Percentiles rank a stretch among this genome's conserved stretches.
phyloP scores from a whole-genome alignment of 2,113 vertebrate species.

The Nyctereutes procyonoides region DNA sequence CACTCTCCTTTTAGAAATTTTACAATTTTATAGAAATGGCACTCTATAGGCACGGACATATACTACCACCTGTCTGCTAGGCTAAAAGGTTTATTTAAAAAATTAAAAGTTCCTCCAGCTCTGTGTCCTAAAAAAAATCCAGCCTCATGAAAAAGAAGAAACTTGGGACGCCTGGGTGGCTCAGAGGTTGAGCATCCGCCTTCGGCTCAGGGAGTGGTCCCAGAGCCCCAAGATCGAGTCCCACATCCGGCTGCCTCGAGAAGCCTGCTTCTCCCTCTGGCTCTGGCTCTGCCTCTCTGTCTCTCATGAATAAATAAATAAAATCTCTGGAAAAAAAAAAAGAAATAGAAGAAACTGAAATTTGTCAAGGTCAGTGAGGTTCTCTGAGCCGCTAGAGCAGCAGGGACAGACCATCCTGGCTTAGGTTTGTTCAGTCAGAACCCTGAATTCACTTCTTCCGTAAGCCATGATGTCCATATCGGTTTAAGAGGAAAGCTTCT shows the following conservation, averaged over 20 bases:
- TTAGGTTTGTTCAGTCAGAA: not conserved
- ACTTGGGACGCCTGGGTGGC: not conserved
- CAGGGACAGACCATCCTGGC: not conserved
- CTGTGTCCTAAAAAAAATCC: not conserved
- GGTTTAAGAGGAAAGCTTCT: not conserved
- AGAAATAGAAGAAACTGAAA: not conserved
- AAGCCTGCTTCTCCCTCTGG: too few species aligned
- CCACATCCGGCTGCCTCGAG: too few species aligned
- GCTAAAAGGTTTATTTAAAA: conserved; percentile 21
- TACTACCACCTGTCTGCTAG: not conserved
- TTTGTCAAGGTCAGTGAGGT: not conserved
- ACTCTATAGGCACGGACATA: not conserved
- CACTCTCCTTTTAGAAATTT: conserved; percentile 14
- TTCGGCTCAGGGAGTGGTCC: too few species aligned
- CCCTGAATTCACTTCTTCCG: not conserved
- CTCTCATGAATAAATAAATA: too few species aligned
- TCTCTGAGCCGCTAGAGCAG: not conserved
- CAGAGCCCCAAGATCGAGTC: too few species aligned
- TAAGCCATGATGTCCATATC: not conserved
- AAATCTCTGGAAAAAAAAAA: too few species aligned
- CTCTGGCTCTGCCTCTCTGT: too few species aligned
- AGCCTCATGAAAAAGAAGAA: not conserved
- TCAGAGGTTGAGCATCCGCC: too few species aligned
- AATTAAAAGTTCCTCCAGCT: not conserved
- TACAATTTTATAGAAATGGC: not conserved